Evolutionary conservation across 2,797 vertebrate species (phyloP), one percentile per base, ranked within the genome.

Genomic region (Prionace glauca): DNA sequence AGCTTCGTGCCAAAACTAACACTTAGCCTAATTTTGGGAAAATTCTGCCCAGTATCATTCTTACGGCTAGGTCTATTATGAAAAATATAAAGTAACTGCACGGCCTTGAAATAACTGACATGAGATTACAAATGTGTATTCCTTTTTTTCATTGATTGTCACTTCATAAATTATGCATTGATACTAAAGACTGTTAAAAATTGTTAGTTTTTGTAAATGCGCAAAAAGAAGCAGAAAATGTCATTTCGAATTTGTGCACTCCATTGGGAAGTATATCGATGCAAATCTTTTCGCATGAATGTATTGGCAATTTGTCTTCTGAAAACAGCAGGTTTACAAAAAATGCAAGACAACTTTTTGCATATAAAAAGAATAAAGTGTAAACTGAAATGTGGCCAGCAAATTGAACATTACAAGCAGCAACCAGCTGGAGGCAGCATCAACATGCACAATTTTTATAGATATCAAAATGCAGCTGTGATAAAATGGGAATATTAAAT

Each of bases 401-500:
- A 20, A 14, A 77, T 16, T 16, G 5, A 95, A 74, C 45, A 62
- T 91, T 32, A 50, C 69, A 95, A 45, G 71, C 29, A 29, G 71
- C 26, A 32, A 16, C 93, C 93, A 95, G 45, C 14, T 77, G 93
- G 71, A 77, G 93, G 69, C 93, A 95, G 93, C 71, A 95, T 16
- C 26, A 74, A 69, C 41, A 4, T 56, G 41, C 29, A 10, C 26
- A 2, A 18, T 11, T 32, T 95, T 56, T 56, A 45, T 74, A 50
- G 45, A 14, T 72, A 56, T 56, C 20, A 72, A 91, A 72, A 94
- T 94, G 20, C 67, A 94, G 67, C 62, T 71, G 2, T 14, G 3
- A 69, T 72, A 14, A 69, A 72, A 74, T 24, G 7, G 7, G 16
- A 69, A 92, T 36, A 22, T 65, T 10, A 67, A 72, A 67, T 56